Base-by-base conservation (phyloP, 2,888 invertebrate genomes). In the Mechanitis messenoides region DNA sequence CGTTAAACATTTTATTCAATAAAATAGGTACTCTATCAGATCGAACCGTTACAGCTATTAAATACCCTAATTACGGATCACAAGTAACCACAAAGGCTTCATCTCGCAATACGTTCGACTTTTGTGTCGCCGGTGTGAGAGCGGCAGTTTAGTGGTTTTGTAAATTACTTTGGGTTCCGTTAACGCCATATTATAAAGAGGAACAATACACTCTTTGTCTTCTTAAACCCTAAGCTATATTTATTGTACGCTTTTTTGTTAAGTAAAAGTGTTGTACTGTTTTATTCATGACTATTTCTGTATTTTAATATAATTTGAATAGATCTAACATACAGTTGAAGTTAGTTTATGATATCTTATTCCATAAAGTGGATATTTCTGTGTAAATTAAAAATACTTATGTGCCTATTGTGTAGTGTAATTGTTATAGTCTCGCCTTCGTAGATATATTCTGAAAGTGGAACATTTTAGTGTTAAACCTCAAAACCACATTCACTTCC, bases 1-100 rank as follows among this genome's bases (percentile, higher is more conserved):
- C 72, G 73, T 74, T 70, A 50, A 50, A 50, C 72, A 69, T 68
- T 66, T 69, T 50, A 50, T 50, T 50, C 50, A 50, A 50, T 50
- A 81, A 80, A 83, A 86, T 75, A 84, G 83, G 84, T 35, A 85
- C 80, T 72, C 76, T 72, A 75, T 80, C 79, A 77, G 79, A 85
- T 83, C 77, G 81, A 77, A 83, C 87, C 87, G 86, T 87, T 86
- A 85, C 81, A 68, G 78, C 81, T 76, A 80, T 76, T 87, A 87
- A 85, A 79, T 73, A 83, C 85, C 85, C 84, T 84, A 87, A 89
- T 89, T 88, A 87, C 80, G 79, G 79, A 84, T 87, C 85, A 85
- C 20, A 88, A 80, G 81, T 74, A 81, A 86, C 87, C 89, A 84
- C 89, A 88, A 84, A 83, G 77, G 75, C 76, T 80, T 80, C 79